Conservation (phyloP, 2,113 vertebrate species). For the Micronycteris hirsuta region DNA sequence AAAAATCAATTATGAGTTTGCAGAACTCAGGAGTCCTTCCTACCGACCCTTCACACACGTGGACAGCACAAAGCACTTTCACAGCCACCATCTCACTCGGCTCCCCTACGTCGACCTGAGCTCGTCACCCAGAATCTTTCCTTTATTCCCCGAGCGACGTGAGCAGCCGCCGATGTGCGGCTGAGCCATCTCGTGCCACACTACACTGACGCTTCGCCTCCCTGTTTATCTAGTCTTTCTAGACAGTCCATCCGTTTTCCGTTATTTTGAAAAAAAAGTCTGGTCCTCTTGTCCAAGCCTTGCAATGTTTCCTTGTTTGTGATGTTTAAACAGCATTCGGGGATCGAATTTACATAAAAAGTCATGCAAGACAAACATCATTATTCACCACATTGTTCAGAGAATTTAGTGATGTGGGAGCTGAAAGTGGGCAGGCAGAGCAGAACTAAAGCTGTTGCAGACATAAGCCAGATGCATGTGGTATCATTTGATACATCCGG, state of each 20-base stretch:
- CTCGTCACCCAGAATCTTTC: neutral
- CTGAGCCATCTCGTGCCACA: neutral
- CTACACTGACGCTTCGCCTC: neutral
- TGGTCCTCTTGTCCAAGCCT: neutral
- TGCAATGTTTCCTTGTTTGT: neutral
- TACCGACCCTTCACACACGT: neutral
- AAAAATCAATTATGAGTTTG: conserved; percentile 46
- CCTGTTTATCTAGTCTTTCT: neutral
- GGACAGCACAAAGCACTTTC: neutral
- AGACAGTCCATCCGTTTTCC: neutral
- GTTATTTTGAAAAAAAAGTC: neutral
- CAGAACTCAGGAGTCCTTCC: neutral
- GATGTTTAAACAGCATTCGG: neutral
- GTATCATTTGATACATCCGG: neutral
- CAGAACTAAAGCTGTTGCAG: neutral
- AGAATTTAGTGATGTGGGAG: neutral
- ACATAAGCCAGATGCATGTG: neutral
- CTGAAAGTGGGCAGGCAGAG: neutral
- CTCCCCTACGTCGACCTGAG: neutral
- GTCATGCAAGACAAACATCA: neutral
- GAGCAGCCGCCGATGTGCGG: fast-evolving
- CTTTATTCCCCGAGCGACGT: neutral
- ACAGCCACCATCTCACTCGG: neutral
- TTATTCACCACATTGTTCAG: neutral
- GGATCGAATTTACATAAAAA: conserved; percentile 4